Percentiles rank a stretch among this genome's conserved stretches.
Conservation (phyloP, 2,113 vertebrate genomes). For the Cinclus mexicanus region DNA sequence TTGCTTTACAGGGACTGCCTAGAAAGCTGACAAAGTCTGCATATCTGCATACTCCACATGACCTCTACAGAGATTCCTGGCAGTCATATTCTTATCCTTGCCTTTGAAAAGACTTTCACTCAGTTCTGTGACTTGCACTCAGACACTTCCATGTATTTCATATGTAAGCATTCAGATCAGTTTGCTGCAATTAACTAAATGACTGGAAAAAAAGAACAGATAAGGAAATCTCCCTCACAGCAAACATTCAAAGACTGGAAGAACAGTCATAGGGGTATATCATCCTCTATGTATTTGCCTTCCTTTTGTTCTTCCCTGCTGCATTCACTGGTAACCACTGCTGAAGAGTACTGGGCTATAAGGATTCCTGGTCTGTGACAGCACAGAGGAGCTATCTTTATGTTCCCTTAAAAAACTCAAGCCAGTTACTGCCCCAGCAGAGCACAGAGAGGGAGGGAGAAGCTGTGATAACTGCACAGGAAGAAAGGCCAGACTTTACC, state of each 20-base stretch:
- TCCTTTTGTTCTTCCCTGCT: background rate
- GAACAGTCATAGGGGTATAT: background rate
- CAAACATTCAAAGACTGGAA: background rate
- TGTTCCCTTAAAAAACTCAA: background rate
- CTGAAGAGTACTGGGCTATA: background rate
- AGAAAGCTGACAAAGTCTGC: background rate
- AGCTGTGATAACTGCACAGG: background rate
- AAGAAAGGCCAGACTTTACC: conserved; percentile 75
- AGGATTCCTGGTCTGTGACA: background rate
- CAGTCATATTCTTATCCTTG: background rate
- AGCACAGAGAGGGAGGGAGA: background rate
- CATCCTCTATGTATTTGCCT: background rate
- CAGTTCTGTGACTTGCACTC: background rate
- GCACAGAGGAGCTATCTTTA: background rate
- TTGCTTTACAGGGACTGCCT: background rate
- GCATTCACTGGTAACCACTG: background rate
- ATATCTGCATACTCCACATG: background rate
- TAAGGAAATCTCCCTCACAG: background rate
- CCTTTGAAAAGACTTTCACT: background rate
- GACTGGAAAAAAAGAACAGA: background rate
- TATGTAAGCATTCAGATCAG: background rate
- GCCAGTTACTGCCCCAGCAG: background rate
- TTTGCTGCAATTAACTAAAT: background rate
- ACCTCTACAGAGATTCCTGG: background rate
- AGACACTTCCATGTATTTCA: background rate